Base-by-base conservation (phyloP, 2,797 vertebrate species). In the Phrynocephalus guinanensis region DNA sequence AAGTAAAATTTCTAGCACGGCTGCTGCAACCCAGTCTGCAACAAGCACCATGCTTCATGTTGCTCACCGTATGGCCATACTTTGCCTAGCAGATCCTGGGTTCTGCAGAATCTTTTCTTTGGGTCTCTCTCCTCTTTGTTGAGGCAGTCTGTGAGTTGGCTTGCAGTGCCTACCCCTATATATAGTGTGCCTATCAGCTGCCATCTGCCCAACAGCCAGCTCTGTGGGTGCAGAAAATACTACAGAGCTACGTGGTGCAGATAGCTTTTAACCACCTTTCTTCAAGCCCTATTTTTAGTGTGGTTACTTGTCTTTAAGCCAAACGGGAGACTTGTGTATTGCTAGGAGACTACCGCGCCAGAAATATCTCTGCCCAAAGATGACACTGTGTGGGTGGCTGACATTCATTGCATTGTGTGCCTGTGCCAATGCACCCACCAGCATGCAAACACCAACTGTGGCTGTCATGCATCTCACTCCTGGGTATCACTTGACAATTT, bases 251-350 rank as follows among this genome's bases (percentile, higher is more conserved):
- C 28, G 72, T 15, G 73, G 83, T 67, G 24, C 16, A 77, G 86
- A 78, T 88, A 82, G 72, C 44, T 73, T 56, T 82, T 28, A 83
- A 15, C 24, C 20, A 68, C 72, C 60, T 75, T 63, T 24, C 48
- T 56, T 70, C 56, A 30, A 75, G 91, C 87, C 86, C 93, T 95
- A 95, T 94, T 95, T 95, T 93, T 94, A 94, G 92, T 79, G 63
- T 77, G n/a, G 87, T 88, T 91, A 87, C 91, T 94, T 90, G 91
- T 90, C 80, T 63, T 75, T 48, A 87, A 89, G 84, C 84, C 0
- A 63, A 86, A 92, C 81, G 91, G 78, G 80, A 85, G 73, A 71
- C 91, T 94, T 94, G 87, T 89, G 83, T 91, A 89, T 91, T 84
- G 0, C 92, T 91, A 90, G 89, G 94, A 80, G 89, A 89, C 88